Evolutionary conservation across 1,140 invertebrate genomes (phyloP).

Genomic region (Apis mellifera): Amel_HAv3.1 CM009938.2:3713001-3713500

Average conservation of each 20-base stretch:
- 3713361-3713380: neutral
- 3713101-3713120: too few relatives aligned
- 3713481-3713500: too few relatives aligned
- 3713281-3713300: slow-evolving; percentile 22
- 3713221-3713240: neutral
- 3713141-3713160: neutral
- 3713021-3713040: slow-evolving; percentile 88
- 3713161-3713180: neutral
- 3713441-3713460: neutral
- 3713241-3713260: slow-evolving; percentile 7
- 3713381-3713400: neutral
- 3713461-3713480: too few relatives aligned
- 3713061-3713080: too few relatives aligned
- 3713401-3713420: neutral
- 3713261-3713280: slow-evolving; percentile 26
- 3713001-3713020: slow-evolving; percentile 95
- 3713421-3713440: neutral
- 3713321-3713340: neutral
- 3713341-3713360: neutral
- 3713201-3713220: slow-evolving; percentile 4
- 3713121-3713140: neutral
- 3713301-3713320: neutral
- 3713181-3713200: neutral
- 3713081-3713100: too few relatives aligned
- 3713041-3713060: neutral